phyloP scores from a whole-genome alignment of 1,140 invertebrate genomes.

The Phymorhynchus buccinoides region DNA sequence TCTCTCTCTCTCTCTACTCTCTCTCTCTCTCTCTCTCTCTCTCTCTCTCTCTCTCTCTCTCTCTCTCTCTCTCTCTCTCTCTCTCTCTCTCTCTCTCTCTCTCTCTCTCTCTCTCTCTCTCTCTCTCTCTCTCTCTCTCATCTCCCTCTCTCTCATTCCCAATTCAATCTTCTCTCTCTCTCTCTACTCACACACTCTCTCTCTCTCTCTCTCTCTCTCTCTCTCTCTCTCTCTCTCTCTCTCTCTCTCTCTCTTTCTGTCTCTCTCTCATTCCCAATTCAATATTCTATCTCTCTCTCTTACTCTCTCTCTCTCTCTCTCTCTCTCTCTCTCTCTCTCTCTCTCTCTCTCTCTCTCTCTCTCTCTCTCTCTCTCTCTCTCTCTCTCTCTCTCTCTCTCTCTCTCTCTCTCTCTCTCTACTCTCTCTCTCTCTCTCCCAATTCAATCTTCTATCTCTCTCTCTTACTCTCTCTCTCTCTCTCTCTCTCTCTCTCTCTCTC shows the following conservation, averaged over 20 bases:
- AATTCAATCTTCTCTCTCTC: not conserved
- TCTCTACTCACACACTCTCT: too few species aligned
- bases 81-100: slow-evolving; percentile 33
- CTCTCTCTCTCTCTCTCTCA: not conserved
- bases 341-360: too few species aligned
- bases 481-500: too few species aligned
- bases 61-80: slow-evolving; percentile 43
- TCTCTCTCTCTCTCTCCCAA: too few species aligned
- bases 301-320: not conserved
- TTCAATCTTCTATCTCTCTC: too few species aligned
- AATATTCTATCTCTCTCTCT: not conserved
- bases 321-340: too few species aligned
- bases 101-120: slow-evolving; percentile 26
- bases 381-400: too few species aligned
- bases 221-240: not conserved
- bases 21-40: slow-evolving; percentile 28
- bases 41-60: slow-evolving; percentile 41
- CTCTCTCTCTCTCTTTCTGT: not conserved
- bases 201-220: not conserved
- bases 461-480: too few species aligned
- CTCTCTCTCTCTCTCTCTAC: too few species aligned
- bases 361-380: too few species aligned
- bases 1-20: slow-evolving; percentile 26
- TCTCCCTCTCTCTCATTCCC: too few species aligned
- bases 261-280: too few species aligned